Evolutionary conservation across 2,797 vertebrate genomes (phyloP), one percentile per base, ranked within the genome.

Genomic region (Champsocephalus esox): DNA sequence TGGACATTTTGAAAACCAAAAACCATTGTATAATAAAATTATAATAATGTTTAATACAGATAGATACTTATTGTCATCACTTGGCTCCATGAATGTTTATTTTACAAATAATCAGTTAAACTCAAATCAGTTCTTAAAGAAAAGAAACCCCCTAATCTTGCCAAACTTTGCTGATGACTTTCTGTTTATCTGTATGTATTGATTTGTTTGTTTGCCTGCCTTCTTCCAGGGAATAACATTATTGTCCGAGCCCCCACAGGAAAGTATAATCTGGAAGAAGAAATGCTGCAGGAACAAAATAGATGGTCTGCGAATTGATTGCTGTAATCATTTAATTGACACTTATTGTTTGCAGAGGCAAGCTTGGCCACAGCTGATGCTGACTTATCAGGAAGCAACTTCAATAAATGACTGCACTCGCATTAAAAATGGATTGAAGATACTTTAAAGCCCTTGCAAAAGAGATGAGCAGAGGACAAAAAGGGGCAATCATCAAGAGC

Each of bases 311-410:
- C 9, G 64, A 49, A 84, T 72, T 63, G 52, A 85, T 66, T 54
- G 51, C 58, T 57, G 46, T 61, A 79, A 85, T 86, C 61, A 77
- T 83, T 89, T 74, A 70, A 87, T 80, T 65, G 57, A 69, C 73
- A 73, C 65, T 55, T 77, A 70, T 81, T 83, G 73, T 88, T 83
- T 82, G 66, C 67, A 57, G 71, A 34, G 64, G 69, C 80, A 80
- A 73, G 50, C 74, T 81, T 86, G 76, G 81, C 78, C 34, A 43
- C 45, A 24, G 62, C 46, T 64, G 58, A 74, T 84, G 84, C 86
- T 81, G 84, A 86, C 67, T 65, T 83, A 75, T 80, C 83, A 83
- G 63, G 14, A 70, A 41, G 57, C 48, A 70, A 38, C 73, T 64
- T 72, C 64, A 85, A 77, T 85, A 83, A 80, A 74, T 70, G 65